Base-by-base conservation (phyloP, 2,888 invertebrate species). In the Pocota personata region DNA sequence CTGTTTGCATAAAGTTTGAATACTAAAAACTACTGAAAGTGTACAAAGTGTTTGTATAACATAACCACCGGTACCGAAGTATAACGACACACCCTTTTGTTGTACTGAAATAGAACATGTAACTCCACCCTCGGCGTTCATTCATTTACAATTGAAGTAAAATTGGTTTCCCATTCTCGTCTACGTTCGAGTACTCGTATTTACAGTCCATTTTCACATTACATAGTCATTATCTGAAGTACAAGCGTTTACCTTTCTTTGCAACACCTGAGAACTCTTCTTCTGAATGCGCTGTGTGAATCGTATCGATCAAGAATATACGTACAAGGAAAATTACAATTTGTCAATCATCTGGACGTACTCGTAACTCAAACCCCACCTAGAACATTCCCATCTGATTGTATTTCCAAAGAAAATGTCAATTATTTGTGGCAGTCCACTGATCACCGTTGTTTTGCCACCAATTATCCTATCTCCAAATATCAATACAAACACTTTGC, bases 381-480 rank as follows among this genome's bases (percentile, higher is more conserved):
- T 75, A 48, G 64, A 35, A 32, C 55, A 50, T 37, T 58, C 60
- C 43, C 62, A 48, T 35, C n/a, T 72, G 46, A 80, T 71, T 66
- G 75, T 55, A 43, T 27, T 55, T 19, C 55, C 35, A 72, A 66
- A 27, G 72, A 79, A 79, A 64, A 80, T 82, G 86, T 86, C 86
- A 86, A 86, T 86, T 86, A 86, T 86, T 86, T 76, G 76, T 76
- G 86, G 80, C 80, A 80, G 76, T 77, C 66, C 80, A 72, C 76
- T 76, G 84, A 86, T 80, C 80, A 79, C 37, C 21, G 69, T 84
- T 84, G 86, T 86, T 76, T 76, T 76, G 76, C 80, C 86, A 86
- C 86, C 86, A 86, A 86, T 86, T 86, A 86, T 86, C 86, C 76
- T 72, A 77, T 82, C 76, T 71, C 80, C 86, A 71, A 84, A 86